These are phyloP conservation scores for Cordilura impudica DNA, from an alignment of 2,888 invertebrate genomes.

Conservation along the genomic window DNA sequence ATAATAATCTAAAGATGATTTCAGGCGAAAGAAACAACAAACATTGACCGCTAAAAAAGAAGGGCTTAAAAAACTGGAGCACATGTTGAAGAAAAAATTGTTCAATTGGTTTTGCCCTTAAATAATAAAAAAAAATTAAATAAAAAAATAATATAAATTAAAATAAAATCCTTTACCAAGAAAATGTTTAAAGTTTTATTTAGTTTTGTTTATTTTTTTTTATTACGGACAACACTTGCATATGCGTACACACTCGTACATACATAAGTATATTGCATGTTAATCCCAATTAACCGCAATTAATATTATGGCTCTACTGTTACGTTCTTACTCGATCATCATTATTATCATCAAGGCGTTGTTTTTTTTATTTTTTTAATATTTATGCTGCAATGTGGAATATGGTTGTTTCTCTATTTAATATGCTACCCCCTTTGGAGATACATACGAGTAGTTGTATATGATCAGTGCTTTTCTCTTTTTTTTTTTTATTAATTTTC, in stretches of 20 bases:
- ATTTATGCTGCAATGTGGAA: neutral
- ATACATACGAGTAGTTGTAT: slow-evolving; percentile 31
- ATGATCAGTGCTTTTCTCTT: no score
- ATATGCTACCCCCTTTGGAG: slow-evolving; percentile 8
- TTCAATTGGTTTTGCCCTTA: neutral
- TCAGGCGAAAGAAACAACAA: neutral
- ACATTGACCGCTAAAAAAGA: slow-evolving; percentile 17
- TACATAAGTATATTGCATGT: slow-evolving; percentile 53
- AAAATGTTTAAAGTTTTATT: neutral
- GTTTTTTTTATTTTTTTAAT: slow-evolving; percentile 2
- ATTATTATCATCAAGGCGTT: slow-evolving; percentile 7
- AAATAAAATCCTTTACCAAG: neutral
- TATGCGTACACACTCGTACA: neutral
- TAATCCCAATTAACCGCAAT: slow-evolving; percentile 68
- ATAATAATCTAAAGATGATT: neutral
- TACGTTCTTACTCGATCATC: slow-evolving; percentile 6
- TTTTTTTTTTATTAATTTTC: slow-evolving; percentile 41
- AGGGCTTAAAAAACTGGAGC: slow-evolving; percentile 17
- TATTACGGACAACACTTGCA: neutral
- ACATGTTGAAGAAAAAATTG: neutral
- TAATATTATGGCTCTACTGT: slow-evolving; percentile 57
- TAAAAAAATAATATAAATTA: no score
- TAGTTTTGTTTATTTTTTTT: neutral
- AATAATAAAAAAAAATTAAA: no score
- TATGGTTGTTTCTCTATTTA: neutral